phyloP scores from a whole-genome alignment of 2,797 vertebrate genomes.

The Hylomyscus alleni region DNA sequence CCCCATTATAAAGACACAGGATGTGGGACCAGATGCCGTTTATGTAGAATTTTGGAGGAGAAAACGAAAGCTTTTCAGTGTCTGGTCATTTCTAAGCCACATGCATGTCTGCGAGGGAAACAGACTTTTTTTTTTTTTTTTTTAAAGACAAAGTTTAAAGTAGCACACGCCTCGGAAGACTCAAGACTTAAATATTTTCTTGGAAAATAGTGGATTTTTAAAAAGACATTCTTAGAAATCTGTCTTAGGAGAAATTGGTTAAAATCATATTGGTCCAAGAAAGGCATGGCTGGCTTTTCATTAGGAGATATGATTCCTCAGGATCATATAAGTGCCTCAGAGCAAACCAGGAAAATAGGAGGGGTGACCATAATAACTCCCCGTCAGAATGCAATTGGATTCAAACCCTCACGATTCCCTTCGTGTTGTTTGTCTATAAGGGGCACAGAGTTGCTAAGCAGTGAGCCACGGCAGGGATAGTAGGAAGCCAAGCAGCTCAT shows the following conservation, averaged over 20 bases:
- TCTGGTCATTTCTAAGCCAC: constrained; percentile 76
- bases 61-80: constrained; percentile 64
- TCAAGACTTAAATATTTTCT: constrained; percentile 48
- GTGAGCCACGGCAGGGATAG: not conserved
- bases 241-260: not conserved
- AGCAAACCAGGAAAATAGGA: not conserved
- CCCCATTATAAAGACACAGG: constrained; percentile 83
- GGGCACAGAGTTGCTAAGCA: constrained; percentile 19
- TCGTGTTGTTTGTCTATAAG: constrained; percentile 7
- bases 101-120: constrained; percentile 44
- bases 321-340: not conserved
- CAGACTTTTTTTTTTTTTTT: not conserved
- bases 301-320: not conserved
- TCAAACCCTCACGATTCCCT: not conserved
- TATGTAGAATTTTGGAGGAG: constrained; percentile 70
- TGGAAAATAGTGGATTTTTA: constrained; percentile 33
- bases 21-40: constrained; percentile 68
- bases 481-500: not conserved
- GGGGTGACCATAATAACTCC: not conserved
- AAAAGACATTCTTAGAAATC: constrained; percentile 41
- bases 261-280: not conserved
- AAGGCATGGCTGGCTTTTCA: not conserved
- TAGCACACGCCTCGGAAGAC: not conserved
- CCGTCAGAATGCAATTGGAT: not conserved
- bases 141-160: constrained; percentile 34